phyloP scores from a whole-genome alignment of 2,113 vertebrate genomes.

The Phalacrocorax pelagicus region DNA sequence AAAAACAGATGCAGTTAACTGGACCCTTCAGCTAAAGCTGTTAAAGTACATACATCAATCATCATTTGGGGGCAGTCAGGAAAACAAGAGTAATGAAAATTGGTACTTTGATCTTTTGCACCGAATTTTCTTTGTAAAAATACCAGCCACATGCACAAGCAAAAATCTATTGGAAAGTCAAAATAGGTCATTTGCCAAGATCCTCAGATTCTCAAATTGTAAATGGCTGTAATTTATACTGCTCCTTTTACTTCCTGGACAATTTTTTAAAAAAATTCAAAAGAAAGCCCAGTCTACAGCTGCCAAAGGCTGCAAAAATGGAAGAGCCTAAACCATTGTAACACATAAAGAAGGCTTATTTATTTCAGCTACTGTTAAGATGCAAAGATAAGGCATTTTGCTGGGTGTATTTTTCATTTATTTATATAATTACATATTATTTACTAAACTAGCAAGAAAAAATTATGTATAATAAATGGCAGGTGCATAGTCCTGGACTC shows the following conservation, averaged over 20 bases:
- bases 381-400: background rate
- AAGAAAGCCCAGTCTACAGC: background rate
- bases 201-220: background rate
- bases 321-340: background rate
- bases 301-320: background rate
- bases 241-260: background rate
- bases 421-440: background rate
- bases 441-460: background rate
- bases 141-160: background rate
- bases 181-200: background rate
- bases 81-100: constrained; percentile 1
- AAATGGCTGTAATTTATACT: background rate
- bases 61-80: background rate
- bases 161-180: background rate
- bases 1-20: background rate
- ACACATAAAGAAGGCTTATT: background rate
- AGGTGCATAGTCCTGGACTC: background rate
- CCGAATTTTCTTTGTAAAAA: background rate
- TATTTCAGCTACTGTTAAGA: background rate
- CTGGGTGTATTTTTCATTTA: background rate
- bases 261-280: background rate
- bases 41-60: background rate
- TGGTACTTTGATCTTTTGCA: background rate
- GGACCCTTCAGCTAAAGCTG: background rate
- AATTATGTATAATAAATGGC: background rate